Percentiles rank a stretch among this genome's conserved stretches.
phyloP scores from a whole-genome alignment of 1,140 invertebrate species.

The Gonatopus flavifemur region DNA sequence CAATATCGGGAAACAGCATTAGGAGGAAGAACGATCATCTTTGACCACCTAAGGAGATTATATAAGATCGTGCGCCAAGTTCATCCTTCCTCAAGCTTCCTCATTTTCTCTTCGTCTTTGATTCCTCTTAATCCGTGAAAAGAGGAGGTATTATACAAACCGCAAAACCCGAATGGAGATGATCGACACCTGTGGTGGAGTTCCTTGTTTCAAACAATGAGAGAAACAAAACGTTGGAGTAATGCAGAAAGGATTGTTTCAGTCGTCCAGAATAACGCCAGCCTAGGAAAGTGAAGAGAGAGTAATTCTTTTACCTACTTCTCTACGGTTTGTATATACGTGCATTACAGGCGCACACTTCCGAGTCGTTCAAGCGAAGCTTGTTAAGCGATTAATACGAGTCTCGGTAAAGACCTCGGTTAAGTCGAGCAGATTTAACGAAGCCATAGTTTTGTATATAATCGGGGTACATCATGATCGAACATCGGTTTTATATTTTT shows the following conservation, averaged over 20 bases:
- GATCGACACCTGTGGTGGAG: slow-evolving; percentile 24
- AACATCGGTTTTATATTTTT: too few species aligned
- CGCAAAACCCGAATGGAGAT: slow-evolving; percentile 18
- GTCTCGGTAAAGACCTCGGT: slow-evolving; percentile 4
- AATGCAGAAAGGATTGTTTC: slow-evolving; percentile 20
- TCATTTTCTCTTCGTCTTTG: background rate
- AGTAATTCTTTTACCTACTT: too few species aligned
- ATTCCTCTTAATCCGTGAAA: slow-evolving; percentile 3
- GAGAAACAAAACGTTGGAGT: slow-evolving; percentile 4
- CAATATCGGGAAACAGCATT: slow-evolving; percentile 39
- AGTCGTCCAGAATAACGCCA: background rate
- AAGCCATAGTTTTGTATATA: too few species aligned
- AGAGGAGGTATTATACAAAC: slow-evolving; percentile 9
- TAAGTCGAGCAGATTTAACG: background rate
- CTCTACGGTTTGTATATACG: too few species aligned
- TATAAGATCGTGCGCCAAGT: background rate
- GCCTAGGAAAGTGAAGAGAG: slow-evolving; percentile 10
- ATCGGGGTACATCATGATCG: too few species aligned
- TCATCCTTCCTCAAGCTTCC: background rate
- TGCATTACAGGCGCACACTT: too few species aligned
- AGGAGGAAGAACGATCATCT: slow-evolving; percentile 3
- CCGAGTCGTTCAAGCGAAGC: slow-evolving; percentile 23
- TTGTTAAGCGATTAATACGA: slow-evolving; percentile 20
- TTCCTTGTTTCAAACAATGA: slow-evolving; percentile 4
- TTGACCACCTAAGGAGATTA: background rate